These are phyloP conservation scores for Gymnocypris eckloni DNA, from an alignment of 2,797 vertebrate genomes.

Conservation along the genomic window DNA sequence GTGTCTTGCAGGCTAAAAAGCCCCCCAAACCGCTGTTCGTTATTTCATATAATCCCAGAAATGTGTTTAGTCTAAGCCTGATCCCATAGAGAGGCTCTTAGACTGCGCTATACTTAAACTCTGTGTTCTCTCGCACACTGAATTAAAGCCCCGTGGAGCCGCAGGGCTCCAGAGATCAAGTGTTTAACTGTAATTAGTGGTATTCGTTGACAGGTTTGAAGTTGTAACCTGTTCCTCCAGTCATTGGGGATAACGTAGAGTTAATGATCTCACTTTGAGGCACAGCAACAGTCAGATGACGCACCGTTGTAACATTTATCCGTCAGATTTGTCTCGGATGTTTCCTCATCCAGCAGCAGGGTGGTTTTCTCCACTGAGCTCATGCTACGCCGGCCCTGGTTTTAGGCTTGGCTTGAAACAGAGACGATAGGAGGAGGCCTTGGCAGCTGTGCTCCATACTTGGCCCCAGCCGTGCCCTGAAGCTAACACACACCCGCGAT, in stretches of 20 bases:
- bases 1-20: not conserved
- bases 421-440: conserved; percentile 15
- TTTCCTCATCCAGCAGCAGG: conserved; percentile 40
- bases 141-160: conserved; percentile 10
- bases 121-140: not conserved
- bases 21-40: not conserved
- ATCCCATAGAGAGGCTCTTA: not conserved
- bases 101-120: not conserved
- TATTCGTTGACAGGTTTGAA: conserved; percentile 31
- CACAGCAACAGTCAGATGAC: conserved; percentile 8
- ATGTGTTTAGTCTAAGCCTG: not conserved
- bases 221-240: not conserved
- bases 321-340: not conserved
- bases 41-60: not conserved
- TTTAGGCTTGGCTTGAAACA: not conserved
- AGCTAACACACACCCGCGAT: conserved; percentile 37
- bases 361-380: conserved; percentile 3
- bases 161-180: conserved; percentile 24
- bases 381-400: not conserved
- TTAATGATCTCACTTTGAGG: conserved; percentile 25
- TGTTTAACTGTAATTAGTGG: conserved; percentile 35
- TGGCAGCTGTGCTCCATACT: conserved; percentile 19
- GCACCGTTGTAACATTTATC: not conserved
- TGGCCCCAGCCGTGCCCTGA: conserved; percentile 6
- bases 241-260: not conserved